Conservation (phyloP, 2,797 vertebrate species). For the Sarcophilus harrisii region DNA sequence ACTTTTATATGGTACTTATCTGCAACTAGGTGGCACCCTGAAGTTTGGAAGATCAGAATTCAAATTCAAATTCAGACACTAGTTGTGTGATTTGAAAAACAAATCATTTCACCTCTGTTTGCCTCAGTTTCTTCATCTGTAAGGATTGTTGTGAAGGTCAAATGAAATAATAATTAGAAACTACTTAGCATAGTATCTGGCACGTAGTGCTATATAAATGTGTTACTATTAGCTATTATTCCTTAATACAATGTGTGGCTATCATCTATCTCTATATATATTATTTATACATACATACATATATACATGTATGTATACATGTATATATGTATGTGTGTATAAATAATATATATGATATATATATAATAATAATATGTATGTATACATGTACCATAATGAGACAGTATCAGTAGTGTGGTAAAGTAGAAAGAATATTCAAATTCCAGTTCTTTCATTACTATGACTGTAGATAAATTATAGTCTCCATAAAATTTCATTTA, state of each 20-base stretch:
- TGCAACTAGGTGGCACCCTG: background rate
- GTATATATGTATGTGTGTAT: too few species aligned
- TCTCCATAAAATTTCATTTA: background rate
- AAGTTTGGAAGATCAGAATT: background rate
- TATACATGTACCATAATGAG: background rate
- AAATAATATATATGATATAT: too few species aligned
- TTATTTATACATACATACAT: background rate
- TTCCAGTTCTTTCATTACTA: background rate
- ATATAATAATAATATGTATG: too few species aligned
- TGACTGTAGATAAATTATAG: background rate
- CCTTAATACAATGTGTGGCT: background rate
- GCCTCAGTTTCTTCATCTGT: background rate
- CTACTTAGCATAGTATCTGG: too few species aligned
- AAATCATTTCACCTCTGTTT: background rate
- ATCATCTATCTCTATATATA: background rate
- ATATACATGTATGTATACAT: background rate
- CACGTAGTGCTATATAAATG: background rate
- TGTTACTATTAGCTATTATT: background rate
- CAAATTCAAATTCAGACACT: background rate
- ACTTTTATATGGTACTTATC: background rate
- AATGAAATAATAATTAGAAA: too few species aligned
- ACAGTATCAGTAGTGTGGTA: background rate
- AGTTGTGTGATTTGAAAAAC: background rate
- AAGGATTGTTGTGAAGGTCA: background rate
- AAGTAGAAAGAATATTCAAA: background rate